A percentile compares a stretch with the other conserved stretches of the same genome.
These are phyloP conservation scores for Muscicapa adusta DNA, from an alignment of 2,113 vertebrate species.

Conservation along the genomic window DNA sequence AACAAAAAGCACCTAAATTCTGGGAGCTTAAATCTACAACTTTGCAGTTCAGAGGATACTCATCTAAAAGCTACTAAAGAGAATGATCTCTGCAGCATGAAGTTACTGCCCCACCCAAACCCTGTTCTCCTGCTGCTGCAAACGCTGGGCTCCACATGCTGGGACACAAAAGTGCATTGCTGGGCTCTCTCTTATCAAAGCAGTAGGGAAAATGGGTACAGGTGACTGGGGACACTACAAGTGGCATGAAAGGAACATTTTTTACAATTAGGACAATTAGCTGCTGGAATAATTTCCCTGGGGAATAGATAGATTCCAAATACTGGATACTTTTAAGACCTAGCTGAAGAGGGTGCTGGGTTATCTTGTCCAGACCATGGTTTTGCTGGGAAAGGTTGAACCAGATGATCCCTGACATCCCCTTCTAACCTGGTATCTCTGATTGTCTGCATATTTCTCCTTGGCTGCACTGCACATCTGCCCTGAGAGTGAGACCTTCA, in stretches of 20 bases:
- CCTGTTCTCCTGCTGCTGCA: background rate
- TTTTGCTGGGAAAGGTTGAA: background rate
- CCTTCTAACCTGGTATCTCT: background rate
- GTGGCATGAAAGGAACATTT: background rate
- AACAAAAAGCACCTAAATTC: background rate
- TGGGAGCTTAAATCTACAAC: background rate
- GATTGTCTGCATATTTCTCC: background rate
- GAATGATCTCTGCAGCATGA: background rate
- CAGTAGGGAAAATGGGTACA: background rate
- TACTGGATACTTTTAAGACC: background rate
- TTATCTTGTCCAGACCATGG: background rate
- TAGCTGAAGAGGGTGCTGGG: background rate
- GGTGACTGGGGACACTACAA: background rate
- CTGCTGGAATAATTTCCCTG: background rate
- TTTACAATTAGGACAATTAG: background rate
- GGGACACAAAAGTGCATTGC: background rate
- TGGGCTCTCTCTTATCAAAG: background rate
- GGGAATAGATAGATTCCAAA: background rate
- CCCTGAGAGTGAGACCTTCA: background rate
- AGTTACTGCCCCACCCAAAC: background rate
- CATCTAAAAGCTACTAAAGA: background rate
- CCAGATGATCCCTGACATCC: background rate
- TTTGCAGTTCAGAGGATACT: background rate
- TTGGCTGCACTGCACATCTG: background rate
- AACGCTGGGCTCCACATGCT: background rate